Base-by-base conservation (phyloP, 2,888 invertebrate species). In the Campoplex nolae region DNA sequence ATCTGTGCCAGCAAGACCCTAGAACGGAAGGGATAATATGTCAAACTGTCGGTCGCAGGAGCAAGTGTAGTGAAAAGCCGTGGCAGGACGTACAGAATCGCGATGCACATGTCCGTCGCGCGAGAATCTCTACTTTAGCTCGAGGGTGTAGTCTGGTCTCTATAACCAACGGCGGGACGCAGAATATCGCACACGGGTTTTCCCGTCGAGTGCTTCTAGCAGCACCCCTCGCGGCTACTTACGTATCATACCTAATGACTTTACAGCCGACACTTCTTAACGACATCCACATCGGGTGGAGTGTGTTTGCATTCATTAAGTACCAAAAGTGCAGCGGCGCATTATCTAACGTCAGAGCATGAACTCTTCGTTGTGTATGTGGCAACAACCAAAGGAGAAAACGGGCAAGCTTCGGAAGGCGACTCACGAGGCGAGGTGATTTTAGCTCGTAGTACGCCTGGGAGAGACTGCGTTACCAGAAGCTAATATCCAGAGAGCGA, bases 231-330 rank as follows among this genome's bases (percentile, higher is more conserved):
- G 42, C 62, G 79, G 77, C 83, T 86, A 83, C 78, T 84, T 85
- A 68, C 84, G 83, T 86, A 88, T 86, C 84, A 84, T 79, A 86
- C 73, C 87, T 87, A 85, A 88, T 88, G 87, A 88, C 87, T 88
- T 87, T 85, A 88, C 77, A 79, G 87, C 87, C 68, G 75, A 73
- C 65, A 84, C 83, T 87, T 84, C 83, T 88, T 88, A 88, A 87
- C 85, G 87, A 74, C 78, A 76, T 71, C 35, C 51, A 70, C 58
- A 67, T 83, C 73, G 83, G 74, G 79, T 67, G 75, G 80, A 85
- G 82, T 88, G 86, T 84, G 86, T 84, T 85, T 88, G 88, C 86
- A 86, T 88, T 88, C 81, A 88, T 88, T 86, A 88, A 86, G 81
- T 71, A 85, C 81, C 84, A 51, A 88, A 88, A 85, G 76, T 76